Percentiles rank a stretch among this genome's conserved stretches.
Evolutionary conservation across 2,797 vertebrate genomes (phyloP).

Genomic region (Hyperoplus lanceolatus): DNA sequence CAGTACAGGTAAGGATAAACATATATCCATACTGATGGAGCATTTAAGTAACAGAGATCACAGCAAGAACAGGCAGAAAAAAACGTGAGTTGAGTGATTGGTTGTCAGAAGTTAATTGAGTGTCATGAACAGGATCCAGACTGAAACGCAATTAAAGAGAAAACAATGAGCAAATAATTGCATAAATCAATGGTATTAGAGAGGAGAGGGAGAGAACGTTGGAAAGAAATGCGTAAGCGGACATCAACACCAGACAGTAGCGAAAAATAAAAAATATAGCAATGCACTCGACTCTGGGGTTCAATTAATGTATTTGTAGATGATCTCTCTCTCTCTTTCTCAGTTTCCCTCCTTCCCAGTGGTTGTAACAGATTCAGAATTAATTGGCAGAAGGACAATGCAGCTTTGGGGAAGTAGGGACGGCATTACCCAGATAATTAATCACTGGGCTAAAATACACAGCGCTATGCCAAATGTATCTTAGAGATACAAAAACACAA

Average conservation of each 20-base stretch:
- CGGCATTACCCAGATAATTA: slow-evolving; percentile 76
- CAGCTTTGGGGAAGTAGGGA: slow-evolving; percentile 73
- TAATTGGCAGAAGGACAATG: slow-evolving; percentile 82
- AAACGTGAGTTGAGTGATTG: slow-evolving; percentile 16
- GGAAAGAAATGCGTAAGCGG: slow-evolving; percentile 51
- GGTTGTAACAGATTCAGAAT: slow-evolving; percentile 74
- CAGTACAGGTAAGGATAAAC: too few relatives aligned
- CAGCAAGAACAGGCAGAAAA: slow-evolving; percentile 5
- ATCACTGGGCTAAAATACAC: slow-evolving; percentile 76
- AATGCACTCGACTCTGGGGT: slow-evolving; percentile 47
- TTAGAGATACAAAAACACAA: slow-evolving; percentile 13
- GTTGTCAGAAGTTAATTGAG: slow-evolving; percentile 43
- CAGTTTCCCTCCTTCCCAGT: slow-evolving; percentile 39
- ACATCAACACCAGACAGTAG: slow-evolving; percentile 61
- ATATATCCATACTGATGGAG: background rate
- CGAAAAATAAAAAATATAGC: slow-evolving; percentile 50
- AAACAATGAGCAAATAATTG: slow-evolving; percentile 45
- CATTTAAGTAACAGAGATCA: slow-evolving; percentile 36
- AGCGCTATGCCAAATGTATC: slow-evolving; percentile 64
- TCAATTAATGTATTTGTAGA: slow-evolving; percentile 55
- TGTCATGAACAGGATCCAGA: slow-evolving; percentile 60
- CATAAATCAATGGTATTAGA: slow-evolving; percentile 73
- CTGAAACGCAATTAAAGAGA: slow-evolving; percentile 32
- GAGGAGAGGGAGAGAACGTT: slow-evolving; percentile 21
- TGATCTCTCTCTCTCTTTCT: slow-evolving; percentile 29